Base-by-base conservation (phyloP, 2,797 vertebrate species). In the Micrastur ruficollis region DNA sequence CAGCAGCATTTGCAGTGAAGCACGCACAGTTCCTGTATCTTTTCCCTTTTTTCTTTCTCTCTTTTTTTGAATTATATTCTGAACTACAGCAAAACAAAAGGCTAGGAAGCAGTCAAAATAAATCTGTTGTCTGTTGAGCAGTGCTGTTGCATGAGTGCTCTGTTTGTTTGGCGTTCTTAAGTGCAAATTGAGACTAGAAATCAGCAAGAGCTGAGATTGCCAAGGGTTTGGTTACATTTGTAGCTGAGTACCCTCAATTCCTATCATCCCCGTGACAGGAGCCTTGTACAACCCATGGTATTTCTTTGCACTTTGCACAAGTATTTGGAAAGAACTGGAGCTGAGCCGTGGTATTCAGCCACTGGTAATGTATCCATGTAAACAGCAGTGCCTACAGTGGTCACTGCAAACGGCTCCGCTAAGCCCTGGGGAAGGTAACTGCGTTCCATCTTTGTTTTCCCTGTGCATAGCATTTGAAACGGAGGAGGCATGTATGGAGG, bases 1-100 rank as follows among this genome's bases (percentile, higher is more conserved):
- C 90, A 96, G 84, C 81, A 65, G 75, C 42, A 25, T 91, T 96
- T 90, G 73, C 88, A 93, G 72, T 16, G 73, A 95, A 91, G 82
- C 53, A 81, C 31, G 42, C n/a, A 15, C 2, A 3, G 49, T 90
- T 92, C 83, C 71, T 84, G 42, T 85, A 80, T 75, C 20, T 92
- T 76, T 93, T 79, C 50, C 29, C 27, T 75, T 90, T 95, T 86
- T 72, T 50, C 23, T 63, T 70, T 78, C 14, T 46, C 15, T 74
- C 42, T 44, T 22, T 74, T 26, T 70, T 17, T 0, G 2, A 56
- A 63, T 26, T 55, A 16, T 74, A 52, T 79, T 90, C 42, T 47
- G 72, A 94, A 74, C 62, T 86, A 59, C 34, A 88, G n/a, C 59
- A 81, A 87, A 94, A 40, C 31, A 93, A 86, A 50, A 59, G 16